Evolutionary conservation across 2,888 invertebrate genomes (phyloP), one percentile per base, ranked within the genome.

Genomic region (Nephrotoma flavescens): DNA sequence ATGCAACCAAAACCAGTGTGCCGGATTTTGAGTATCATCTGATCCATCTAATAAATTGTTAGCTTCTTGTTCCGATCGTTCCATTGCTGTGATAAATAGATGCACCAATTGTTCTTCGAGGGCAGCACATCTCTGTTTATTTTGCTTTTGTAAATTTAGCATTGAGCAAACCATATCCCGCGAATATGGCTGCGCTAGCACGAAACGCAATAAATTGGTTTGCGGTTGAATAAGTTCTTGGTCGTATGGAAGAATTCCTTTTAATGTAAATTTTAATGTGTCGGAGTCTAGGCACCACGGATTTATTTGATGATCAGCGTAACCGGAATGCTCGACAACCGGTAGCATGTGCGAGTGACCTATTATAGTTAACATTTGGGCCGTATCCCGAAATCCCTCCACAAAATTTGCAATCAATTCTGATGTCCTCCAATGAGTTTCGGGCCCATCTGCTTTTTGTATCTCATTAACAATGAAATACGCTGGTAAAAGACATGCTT

Each of bases 391-490:
- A 91, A 99, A 99, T 91, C 97, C 97, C 90, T 98, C 97, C 4
- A 98, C 96, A 91, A 98, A 98, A 90, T 95, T 95, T 2, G 97
- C 96, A 90, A 99, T 93, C 42, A 98, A 91, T 90, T 95, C 95
- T 45, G 97, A 96, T 84, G 99, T 92, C 93, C 96, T 96, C 98
- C 98, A 99, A 91, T 99, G 98, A 85, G 98, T 90, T 3, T 91
- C 86, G 12, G 86, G 52, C 6, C 86, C 42, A 7, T 86, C 86
- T 0, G 57, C n/a, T 90, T 98, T 98, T 89, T 97, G 96, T 88
- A 99, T 95, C 93, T 99, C 98, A 90, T 98, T 98, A 0, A 98
- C 97, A 88, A 99, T 96, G 89, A 99, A 96, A 91, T 99, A 99
- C 6, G 97, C 97, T 0, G 99, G 99, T 87, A 99, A 92, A 52